Evolutionary conservation across 2,888 invertebrate genomes (phyloP), one percentile per base, ranked within the genome.

Genomic region (Habrosyne pyritoides): DNA sequence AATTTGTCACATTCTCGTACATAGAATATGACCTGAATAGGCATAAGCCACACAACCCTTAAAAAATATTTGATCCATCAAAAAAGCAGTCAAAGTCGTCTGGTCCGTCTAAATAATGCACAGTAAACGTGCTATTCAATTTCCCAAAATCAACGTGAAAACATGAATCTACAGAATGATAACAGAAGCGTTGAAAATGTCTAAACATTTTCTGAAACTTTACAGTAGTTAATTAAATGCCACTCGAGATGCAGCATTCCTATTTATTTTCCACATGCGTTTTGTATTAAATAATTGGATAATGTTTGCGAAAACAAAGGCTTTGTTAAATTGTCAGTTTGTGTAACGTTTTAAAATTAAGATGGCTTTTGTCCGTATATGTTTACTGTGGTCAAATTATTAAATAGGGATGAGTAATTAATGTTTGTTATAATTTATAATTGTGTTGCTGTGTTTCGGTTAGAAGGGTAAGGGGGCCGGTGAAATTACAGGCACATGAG

Each of bases 221-320:
- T 67, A 67, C 67, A 64, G 54, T 66, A 67, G 75, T 78, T 80
- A 80, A 79, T 50, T 77, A 79, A 79, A 79, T 59, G 87, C 81
- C 86, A 84, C 78, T 84, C 84, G 71, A 67, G 65, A 61, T 61
- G 59, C 54, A 59, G 59, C 49, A 60, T 63, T 64, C 66, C 64
- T 69, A 64, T 75, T 75, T 79, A 68, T 73, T 57, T 61, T 56
- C 42, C 56, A 67, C 71, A 71, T 63, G 66, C 69, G 67, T 72
- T 68, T 61, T 54, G 73, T 75, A 80, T 79, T 81, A 83, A 80
- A 83, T 83, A 84, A 85, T 79, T 80, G 79, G 75, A 74, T 76
- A 73, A 77, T 74, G 74, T 69, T 67, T 12, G 28, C 26, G 50
- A 12, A 28, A 50, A 50, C 50, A 57, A 65, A 64, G 28, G 28